phyloP scores from a whole-genome alignment of 2,888 invertebrate genomes.

The Epirrhoe tristata region DNA sequence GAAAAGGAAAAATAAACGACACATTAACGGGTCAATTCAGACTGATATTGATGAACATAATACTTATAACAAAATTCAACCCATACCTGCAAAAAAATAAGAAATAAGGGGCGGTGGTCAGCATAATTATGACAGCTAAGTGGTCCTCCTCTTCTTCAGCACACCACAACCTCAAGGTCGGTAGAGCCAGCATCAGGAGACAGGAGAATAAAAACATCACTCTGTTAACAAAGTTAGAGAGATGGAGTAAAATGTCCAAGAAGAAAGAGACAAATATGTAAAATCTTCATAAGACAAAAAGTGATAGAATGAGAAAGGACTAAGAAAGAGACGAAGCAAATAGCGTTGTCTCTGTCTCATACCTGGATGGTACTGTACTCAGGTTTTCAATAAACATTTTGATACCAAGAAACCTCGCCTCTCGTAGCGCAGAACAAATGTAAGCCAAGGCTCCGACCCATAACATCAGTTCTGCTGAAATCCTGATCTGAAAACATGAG shows the following conservation, averaged over 20 bases:
- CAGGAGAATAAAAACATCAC: conserved; percentile 98
- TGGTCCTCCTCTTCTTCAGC: conserved; percentile 95
- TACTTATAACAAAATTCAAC: too few relatives aligned
- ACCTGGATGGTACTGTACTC: conserved; percentile 87
- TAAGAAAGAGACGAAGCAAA: background rate
- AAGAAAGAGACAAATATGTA: background rate
- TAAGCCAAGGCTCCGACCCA: conserved; percentile 94
- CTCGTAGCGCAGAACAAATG: conserved; percentile 92
- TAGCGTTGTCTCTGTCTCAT: background rate
- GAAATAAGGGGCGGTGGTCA: conserved; percentile 98
- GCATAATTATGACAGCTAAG: conserved; percentile 96
- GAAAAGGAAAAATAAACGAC: too few relatives aligned
- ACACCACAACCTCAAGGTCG: conserved; percentile 93
- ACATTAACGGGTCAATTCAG: too few relatives aligned
- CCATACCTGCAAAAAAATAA: conserved; percentile 98
- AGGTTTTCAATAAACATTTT: conserved; percentile 98
- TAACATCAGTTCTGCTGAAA: conserved; percentile 91
- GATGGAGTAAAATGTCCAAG: background rate
- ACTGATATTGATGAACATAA: too few relatives aligned
- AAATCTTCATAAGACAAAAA: too few relatives aligned
- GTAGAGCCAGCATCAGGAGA: conserved; percentile 93
- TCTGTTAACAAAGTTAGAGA: conserved; percentile 65
- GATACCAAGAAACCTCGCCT: conserved; percentile 95
- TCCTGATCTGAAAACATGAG: conserved; percentile 84
- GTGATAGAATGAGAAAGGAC: background rate